Base-by-base conservation (phyloP, 92 coral and sea anemone genomes). In the Epizoanthus fatuus region DNA sequence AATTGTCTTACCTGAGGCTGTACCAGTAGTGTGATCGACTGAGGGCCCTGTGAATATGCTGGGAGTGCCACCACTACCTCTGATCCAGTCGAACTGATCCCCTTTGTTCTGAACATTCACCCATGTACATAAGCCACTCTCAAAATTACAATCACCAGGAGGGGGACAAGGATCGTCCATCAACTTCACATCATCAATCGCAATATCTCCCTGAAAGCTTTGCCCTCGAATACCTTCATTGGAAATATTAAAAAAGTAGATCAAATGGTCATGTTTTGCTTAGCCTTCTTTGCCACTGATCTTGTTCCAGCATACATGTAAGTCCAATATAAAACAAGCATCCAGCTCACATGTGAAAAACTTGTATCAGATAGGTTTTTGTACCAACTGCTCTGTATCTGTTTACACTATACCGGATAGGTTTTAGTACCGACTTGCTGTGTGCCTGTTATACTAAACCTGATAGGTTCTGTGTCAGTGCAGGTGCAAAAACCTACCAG, bases 81-180 rank as follows among this genome's bases (percentile, higher is more conserved):
- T 93, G 6, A 93, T 74, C 99, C 99, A 97, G 72, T 97, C 99
- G 71, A 97, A 97, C 54, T 87, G 87, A 59, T 97, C 99, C 9
- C 94, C 95, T 17, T 64, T 67, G 19, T 60, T 40, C 25, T 77
- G 85, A 25, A 85, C 86, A 67, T 97, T 97, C 17, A 89, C 88
- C 99, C 99, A 97, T 7, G 98, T 97, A 65, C 99, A 95, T 83
- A 71, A 79, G 75, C 95, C 99, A 6, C 69, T 74, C 88, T 97
- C 99, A 74, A 97, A 97, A 51, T 87, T 90, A 39, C 98, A 93
- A 71, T 95, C 95, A 7, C 98, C 98, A 51, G 98, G 95, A 25
- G 96, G 98, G n/a, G 96, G 97, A 62, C 98, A 96, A 25, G 87
- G 88, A 66, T 95, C 93, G 70, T 96, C 98, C 35, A 86, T 37